A percentile compares a stretch with the other conserved stretches of the same genome.
Conservation (phyloP, 1,140 invertebrate genomes). For the Ips nitidus region DNA sequence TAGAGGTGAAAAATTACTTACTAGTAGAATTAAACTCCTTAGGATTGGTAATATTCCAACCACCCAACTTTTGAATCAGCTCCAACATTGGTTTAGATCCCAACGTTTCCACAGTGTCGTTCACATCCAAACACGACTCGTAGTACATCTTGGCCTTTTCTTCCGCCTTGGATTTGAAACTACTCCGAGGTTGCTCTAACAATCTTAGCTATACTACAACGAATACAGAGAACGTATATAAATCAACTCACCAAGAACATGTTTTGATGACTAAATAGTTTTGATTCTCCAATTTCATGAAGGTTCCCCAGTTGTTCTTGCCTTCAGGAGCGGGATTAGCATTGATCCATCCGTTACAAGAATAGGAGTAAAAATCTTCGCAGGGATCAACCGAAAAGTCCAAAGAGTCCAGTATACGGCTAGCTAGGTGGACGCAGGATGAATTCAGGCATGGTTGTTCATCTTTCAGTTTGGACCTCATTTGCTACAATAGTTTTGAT, state of each 20-base stretch:
- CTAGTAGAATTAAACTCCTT: constrained; percentile 56
- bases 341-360: constrained; percentile 91
- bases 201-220: too few species aligned
- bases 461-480: constrained; percentile 45
- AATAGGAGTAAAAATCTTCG: constrained; percentile 92
- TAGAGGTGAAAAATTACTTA: constrained; percentile 5
- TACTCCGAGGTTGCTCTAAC: constrained; percentile 60
- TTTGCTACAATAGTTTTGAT: constrained; percentile 43
- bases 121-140: constrained; percentile 88
- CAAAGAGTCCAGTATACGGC: constrained; percentile 81
- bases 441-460: constrained; percentile 70
- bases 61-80: constrained; percentile 71
- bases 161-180: constrained; percentile 78
- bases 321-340: constrained; percentile 89
- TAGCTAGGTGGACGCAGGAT: constrained; percentile 83
- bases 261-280: constrained; percentile 92
- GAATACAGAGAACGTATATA: background rate
- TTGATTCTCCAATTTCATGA: constrained; percentile 88
- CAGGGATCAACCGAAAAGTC: constrained; percentile 82
- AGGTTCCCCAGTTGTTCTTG: constrained; percentile 95
- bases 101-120: constrained; percentile 85
- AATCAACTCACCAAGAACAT: constrained; percentile 69
- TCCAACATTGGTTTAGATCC: constrained; percentile 79
- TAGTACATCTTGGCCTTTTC: constrained; percentile 90
- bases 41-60: constrained; percentile 58